Percentiles rank a stretch among this genome's conserved stretches.
Evolutionary conservation across 2,888 invertebrate species (phyloP).

Genomic region (Antheraea assamensis): DNA sequence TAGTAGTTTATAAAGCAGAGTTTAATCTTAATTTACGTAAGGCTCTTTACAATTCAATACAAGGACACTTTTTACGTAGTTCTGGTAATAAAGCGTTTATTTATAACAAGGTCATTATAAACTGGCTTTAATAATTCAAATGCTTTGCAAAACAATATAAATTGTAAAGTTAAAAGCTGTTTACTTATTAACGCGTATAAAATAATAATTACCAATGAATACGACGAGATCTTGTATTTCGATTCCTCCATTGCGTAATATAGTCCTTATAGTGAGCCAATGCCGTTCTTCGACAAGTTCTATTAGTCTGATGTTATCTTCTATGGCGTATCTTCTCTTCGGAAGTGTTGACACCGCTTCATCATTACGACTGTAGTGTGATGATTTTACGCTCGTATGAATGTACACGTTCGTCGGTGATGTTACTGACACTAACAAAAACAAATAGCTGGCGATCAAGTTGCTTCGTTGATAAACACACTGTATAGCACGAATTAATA

Average conservation of each 20-base stretch:
- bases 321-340: conserved; percentile 34
- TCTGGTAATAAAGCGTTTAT: not conserved
- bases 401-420: conserved; percentile 82
- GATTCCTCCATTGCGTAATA: conserved; percentile 66
- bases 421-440: conserved; percentile 75
- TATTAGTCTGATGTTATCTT: conserved; percentile 56
- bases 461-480: conserved; percentile 24
- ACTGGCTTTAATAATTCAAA: not conserved
- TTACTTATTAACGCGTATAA: not conserved
- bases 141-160: not conserved
- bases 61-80: conserved; percentile 3
- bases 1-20: not conserved
- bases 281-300: conserved; percentile 63
- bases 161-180: not conserved
- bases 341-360: conserved; percentile 44
- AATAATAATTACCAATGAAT: conserved; percentile 66
- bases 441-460: not conserved
- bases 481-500: not conserved
- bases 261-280: conserved; percentile 70
- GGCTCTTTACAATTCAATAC: not conserved
- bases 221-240: conserved; percentile 80
- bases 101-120: not conserved
- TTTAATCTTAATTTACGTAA: not conserved
- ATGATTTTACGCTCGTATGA: conserved; percentile 65
- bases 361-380: conserved; percentile 75